Evolutionary conservation across 2,113 vertebrate genomes (phyloP).

Genomic region (Dendrocopos noguchii): DNA sequence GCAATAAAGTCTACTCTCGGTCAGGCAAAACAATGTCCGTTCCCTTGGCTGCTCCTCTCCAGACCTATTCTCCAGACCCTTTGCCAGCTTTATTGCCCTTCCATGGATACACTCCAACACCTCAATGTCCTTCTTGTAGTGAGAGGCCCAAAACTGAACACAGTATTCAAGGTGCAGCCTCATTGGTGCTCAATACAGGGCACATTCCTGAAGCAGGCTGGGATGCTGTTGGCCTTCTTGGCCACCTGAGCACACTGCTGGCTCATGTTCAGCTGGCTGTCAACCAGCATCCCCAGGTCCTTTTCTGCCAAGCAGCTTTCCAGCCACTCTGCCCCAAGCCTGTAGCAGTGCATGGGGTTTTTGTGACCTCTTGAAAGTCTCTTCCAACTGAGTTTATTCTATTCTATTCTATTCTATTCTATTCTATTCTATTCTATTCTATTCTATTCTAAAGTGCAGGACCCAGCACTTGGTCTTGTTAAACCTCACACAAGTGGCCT

Average conservation of each 20-base stretch:
- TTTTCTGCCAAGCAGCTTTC: neutral
- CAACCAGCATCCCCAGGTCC: neutral
- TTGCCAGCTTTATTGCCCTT: neutral
- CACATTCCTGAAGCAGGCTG: neutral
- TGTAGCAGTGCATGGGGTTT: neutral
- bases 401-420: too few species aligned
- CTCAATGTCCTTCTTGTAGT: neutral
- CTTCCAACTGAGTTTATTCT: too few species aligned
- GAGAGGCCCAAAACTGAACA: neutral
- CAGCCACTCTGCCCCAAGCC: neutral
- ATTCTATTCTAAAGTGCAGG: too few species aligned
- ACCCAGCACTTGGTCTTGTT: neutral
- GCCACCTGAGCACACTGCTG: neutral
- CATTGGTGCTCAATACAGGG: neutral
- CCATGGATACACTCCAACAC: neutral
- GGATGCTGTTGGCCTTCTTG: neutral
- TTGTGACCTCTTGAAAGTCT: too few species aligned
- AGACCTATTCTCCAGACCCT: neutral
- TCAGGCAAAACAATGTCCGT: neutral
- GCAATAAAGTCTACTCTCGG: too few species aligned
- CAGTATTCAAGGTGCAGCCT: neutral
- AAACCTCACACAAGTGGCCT: neutral
- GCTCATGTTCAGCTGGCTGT: neutral
- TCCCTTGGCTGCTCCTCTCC: too few species aligned
- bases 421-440: too few species aligned